Evolutionary conservation across 35 echinoderm and acorn worm genomes (phyloP), one percentile per base, ranked within the genome.

Genomic region (Apostichopus parvimensis): DNA sequence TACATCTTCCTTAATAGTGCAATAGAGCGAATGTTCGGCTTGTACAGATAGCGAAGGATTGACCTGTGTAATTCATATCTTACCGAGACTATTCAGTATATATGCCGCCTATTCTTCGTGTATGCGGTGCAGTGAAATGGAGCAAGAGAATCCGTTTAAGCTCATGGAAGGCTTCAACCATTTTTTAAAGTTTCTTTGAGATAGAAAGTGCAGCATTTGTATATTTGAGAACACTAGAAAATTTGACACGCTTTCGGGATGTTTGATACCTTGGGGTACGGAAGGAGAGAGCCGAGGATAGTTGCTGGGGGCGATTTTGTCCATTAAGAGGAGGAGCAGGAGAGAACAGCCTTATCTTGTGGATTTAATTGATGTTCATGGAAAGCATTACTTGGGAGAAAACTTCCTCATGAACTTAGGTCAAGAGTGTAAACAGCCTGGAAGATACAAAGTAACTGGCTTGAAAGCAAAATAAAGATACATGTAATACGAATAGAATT

Each of bases 321-420:
- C 81, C 81, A 84, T 84, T 84, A 84, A 82, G 79, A 82, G 52
- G 57, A 59, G 57, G 58, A 84, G 57, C n/a, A 84, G 55, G 81
- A 84, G 12, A 61, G 7, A 61, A 24, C 55, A 84, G n/a, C 53
- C 20, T 84, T 84, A 18, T 84, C 9, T 58, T 18, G 15, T 60
- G 81, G 54, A 84, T 84, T 84, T 84, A 84, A 84, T 84, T 84
- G 81, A 60, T 82, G 79, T 59, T 75, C 4, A 75, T 6, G 71
- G 7, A 75, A 75, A 75, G 71, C 17, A 75, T 75, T 75, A 68
- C 64, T 68, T 68, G 2, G 64, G 64, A 18, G 18, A 68, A 68
- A 11, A 68, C 64, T 68, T 45, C 34, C 34, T 45, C 34, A 45
- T 45, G 34, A 68, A 75, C 71, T 22, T n/a, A 22, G 71, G 71